These are phyloP conservation scores for Enoplolaimus lenunculus DNA, from an alignment of 2,888 invertebrate genomes.

Conservation along the genomic window DNA sequence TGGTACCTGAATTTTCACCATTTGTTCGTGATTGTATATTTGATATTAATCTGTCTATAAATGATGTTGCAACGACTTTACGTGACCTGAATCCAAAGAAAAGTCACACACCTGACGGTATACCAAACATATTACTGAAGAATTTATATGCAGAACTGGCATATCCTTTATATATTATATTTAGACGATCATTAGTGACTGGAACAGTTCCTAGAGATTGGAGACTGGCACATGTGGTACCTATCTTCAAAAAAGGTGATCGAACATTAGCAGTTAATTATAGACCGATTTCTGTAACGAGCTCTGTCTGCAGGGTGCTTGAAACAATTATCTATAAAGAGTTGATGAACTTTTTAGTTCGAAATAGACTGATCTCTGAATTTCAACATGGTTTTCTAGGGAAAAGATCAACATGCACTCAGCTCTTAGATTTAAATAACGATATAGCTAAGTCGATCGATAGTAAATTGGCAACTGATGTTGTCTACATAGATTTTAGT, in stretches of 20 bases:
- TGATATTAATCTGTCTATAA: neutral
- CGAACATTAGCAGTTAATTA: neutral
- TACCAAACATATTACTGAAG: neutral
- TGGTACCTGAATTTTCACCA: neutral
- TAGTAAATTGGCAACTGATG: neutral
- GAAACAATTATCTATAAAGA: no score
- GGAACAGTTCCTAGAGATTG: neutral
- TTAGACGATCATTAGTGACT: neutral
- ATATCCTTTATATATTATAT: neutral
- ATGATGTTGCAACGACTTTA: neutral
- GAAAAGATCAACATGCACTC: neutral
- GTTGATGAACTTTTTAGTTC: no score
- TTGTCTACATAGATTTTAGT: slow-evolving; percentile 13
- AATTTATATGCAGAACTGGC: neutral
- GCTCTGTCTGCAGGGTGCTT: neutral
- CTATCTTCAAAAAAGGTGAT: neutral
- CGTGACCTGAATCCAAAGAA: neutral
- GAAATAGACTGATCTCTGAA: no score
- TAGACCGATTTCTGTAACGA: slow-evolving; percentile 9
- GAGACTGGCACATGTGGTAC: neutral
- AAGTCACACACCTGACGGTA: neutral
- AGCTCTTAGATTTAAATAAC: neutral
- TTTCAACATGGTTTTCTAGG: neutral
- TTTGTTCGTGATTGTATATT: neutral
- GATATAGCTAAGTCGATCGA: neutral